Evolutionary conservation across 2,797 vertebrate genomes (phyloP), one percentile per base, ranked within the genome.

Genomic region (Toxotes lorentzi): DNA sequence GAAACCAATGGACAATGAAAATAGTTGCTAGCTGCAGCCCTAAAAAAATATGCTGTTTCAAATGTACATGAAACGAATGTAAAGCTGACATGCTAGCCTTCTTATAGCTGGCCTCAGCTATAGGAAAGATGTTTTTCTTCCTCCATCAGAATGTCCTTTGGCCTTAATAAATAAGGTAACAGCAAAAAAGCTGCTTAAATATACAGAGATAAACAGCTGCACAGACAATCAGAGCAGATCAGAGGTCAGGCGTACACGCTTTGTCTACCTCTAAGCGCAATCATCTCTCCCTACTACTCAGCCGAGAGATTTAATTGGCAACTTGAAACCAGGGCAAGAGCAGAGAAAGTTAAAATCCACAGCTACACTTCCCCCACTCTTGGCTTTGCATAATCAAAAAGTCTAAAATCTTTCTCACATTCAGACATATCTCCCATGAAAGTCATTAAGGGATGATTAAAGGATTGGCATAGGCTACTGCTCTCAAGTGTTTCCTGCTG

Each of bases 161-260:
- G 23, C 62, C 40, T 70, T 72, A 35, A 68, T 58, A 66, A 81
- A 73, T 48, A 74, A 70, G 47, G 34, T 63, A 73, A 76, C 35
- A 45, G 58, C 63, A 63, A 61, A 27, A 62, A 82, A 84, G 70
- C 73, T 79, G 82, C 79, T 86, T 76, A 78, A 75, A 70, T 38
- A n/a, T 32, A 51, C 24, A 60, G 35, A 78, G 68, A 81, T 64
- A 78, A 73, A 76, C 53, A 70, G 58, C 2, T 38, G 76, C 54
- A 21, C 17, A 76, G 69, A 83, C 73, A 69, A 40, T 79, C 60
- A 77, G 66, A 77, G 56, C 47, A 73, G 79, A 34, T 64, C 85
- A 83, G 61, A 88, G 81, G 68, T 63, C 59, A 73, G 45, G 14
- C 17, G 23, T 3, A 14, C 54, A 60, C 21, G 47, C 67, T 65